Evolutionary conservation across 2,797 vertebrate species (phyloP), one percentile per base, ranked within the genome.

Genomic region (Onychomys leucogaster): DNA sequence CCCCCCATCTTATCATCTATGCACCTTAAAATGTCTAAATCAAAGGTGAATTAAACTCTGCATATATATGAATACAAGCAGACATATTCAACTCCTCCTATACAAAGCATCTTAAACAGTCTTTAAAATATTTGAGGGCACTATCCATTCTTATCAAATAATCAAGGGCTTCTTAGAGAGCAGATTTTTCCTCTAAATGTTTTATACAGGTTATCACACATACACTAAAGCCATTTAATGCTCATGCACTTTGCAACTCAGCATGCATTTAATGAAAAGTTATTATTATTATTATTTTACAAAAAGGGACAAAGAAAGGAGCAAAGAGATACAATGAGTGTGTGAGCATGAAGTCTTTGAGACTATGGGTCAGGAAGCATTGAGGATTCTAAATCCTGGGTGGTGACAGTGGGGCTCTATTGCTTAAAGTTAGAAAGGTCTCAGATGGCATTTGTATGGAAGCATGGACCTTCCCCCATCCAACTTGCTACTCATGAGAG

Each of bases 191-290:
- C 89, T 16, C 13, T 91, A 1, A 83, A 0, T 87, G 80, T 89
- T 81, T 65, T 0, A 76, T 73, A 87, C 21, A 87, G 67, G 17
- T 90, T 89, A 96, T 88, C 91, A 94, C 63, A 6, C 88, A 96
- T 96, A 95, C 67, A 82, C 52, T 0, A 80, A 49, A 71, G 63
- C 17, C 6, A 78, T 96, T 83, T 84, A 2, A 92, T 34, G 73
- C 69, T 73, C 98, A 98, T 98, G 98, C 98, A 97, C 67, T 94
- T 96, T 82, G 65, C 73, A 91, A 2, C 6, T 41, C 82, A 91
- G 94, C 98, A 98, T 98, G 98, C 98, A 98, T 43, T 46, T 92
- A 81, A 95, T 73, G 94, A 92, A 78, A 89, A 96, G 91, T 32
- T 52, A 84, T 83, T 59, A 25, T 52, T 90, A 23, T 17, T 17